Percentiles rank a stretch among this genome's conserved stretches.
Conservation (phyloP, 2,113 vertebrate genomes). For the Columba livia region DNA sequence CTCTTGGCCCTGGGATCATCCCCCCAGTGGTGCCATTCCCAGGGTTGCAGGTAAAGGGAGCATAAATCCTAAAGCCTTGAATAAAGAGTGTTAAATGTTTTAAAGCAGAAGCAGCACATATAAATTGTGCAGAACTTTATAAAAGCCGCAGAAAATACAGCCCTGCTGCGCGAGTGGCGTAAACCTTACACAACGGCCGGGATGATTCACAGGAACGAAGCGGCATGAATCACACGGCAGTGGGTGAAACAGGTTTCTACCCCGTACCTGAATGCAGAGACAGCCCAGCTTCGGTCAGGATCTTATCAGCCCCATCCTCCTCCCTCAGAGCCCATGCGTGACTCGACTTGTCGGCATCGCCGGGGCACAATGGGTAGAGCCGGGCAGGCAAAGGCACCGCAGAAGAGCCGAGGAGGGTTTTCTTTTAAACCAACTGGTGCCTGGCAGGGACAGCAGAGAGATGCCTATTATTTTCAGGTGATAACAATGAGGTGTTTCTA, state of each 20-base stretch:
- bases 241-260: constrained; percentile 48
- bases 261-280: background rate
- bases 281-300: background rate
- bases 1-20: background rate
- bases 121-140: constrained; percentile 47
- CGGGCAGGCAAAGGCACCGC: background rate
- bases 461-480: constrained; percentile 30
- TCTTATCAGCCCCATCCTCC: constrained; percentile 36
- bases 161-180: background rate
- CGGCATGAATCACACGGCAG: constrained; percentile 10
- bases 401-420: background rate
- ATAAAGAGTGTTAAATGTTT: background rate
- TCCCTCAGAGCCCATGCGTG: background rate
- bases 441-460: background rate
- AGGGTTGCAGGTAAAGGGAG: background rate
- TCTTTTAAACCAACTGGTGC: background rate
- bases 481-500: constrained; percentile 20
- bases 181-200: constrained; percentile 20
- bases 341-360: background rate
- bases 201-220: constrained; percentile 42
- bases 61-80: constrained; percentile 31
- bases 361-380: background rate
- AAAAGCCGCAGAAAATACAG: constrained; percentile 51
- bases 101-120: background rate
- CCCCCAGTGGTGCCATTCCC: background rate